phyloP scores from a whole-genome alignment of 2,797 vertebrate genomes.

The Alexandromys oeconomus region DNA sequence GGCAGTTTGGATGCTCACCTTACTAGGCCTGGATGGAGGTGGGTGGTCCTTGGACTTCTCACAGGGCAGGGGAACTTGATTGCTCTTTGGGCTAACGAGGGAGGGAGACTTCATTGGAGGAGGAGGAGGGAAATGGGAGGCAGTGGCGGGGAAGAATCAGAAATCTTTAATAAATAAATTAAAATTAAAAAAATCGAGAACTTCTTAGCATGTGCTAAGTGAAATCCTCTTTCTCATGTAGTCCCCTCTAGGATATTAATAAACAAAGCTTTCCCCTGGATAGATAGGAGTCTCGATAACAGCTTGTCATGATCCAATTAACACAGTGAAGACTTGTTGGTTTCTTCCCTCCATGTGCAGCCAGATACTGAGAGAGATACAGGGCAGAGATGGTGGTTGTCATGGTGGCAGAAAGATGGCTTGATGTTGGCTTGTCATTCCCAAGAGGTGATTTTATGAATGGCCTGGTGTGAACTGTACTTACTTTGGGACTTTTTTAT shows the following conservation, averaged over 20 bases:
- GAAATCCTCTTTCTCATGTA: neutral
- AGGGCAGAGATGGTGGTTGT: neutral
- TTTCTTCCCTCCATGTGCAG: neutral
- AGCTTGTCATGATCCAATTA: neutral
- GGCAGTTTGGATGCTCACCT: too few relatives aligned
- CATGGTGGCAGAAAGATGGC: neutral
- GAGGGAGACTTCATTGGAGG: too few relatives aligned
- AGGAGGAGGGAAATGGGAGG: too few relatives aligned
- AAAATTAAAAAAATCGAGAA: neutral
- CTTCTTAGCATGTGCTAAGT: neutral
- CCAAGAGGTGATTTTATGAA: neutral
- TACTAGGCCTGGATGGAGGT: too few relatives aligned
- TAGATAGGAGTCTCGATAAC: neutral
- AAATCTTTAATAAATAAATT: too few relatives aligned
- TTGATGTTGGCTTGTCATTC: neutral
- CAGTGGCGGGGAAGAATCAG: too few relatives aligned
- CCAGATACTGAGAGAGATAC: neutral
- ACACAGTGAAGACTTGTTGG: neutral
- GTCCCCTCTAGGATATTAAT: neutral
- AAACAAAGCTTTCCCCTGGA: constrained; percentile 11
- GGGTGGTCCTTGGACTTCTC: too few relatives aligned
- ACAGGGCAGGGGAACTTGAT: too few relatives aligned
- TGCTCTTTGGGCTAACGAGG: too few relatives aligned
- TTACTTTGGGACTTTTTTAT: neutral
- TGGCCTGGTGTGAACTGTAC: neutral